Evolutionary conservation across 2,888 invertebrate genomes (phyloP).

Genomic region (Zelleria hepariella): DNA sequence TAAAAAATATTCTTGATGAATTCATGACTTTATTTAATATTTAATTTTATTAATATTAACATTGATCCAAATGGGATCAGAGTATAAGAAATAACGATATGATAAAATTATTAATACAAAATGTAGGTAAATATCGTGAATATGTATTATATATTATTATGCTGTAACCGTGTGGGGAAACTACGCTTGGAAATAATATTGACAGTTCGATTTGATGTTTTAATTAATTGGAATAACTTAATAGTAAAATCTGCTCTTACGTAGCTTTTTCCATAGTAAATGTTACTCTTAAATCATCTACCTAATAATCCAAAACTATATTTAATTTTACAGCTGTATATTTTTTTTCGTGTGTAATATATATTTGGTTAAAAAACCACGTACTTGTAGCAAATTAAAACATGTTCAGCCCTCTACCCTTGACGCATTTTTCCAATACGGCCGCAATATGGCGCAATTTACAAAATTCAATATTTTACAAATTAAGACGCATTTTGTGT

Average conservation of each 20-base stretch:
- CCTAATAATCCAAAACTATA: background rate
- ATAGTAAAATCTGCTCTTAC: constrained; percentile 41
- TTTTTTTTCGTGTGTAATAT: too few relatives aligned
- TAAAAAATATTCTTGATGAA: too few relatives aligned
- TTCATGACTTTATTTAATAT: too few relatives aligned
- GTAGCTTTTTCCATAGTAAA: constrained; percentile 62
- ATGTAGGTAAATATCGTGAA: background rate
- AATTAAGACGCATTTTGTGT: too few relatives aligned
- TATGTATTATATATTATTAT: background rate
- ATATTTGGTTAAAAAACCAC: too few relatives aligned
- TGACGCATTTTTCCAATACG: too few relatives aligned
- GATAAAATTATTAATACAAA: background rate
- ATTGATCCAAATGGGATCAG: background rate
- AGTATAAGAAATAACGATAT: background rate
- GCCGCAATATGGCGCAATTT: too few relatives aligned
- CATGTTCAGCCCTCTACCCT: too few relatives aligned
- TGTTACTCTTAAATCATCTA: background rate
- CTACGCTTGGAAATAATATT: constrained; percentile 67
- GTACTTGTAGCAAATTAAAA: too few relatives aligned
- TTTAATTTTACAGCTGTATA: background rate
- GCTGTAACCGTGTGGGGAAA: constrained; percentile 62
- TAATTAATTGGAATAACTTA: constrained; percentile 32
- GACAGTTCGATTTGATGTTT: constrained; percentile 57
- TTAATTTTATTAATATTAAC: too few relatives aligned
- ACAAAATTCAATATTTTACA: too few relatives aligned